These are phyloP conservation scores for Epicampocera succincta DNA, from an alignment of 2,888 invertebrate genomes.

Conservation along the genomic window DNA sequence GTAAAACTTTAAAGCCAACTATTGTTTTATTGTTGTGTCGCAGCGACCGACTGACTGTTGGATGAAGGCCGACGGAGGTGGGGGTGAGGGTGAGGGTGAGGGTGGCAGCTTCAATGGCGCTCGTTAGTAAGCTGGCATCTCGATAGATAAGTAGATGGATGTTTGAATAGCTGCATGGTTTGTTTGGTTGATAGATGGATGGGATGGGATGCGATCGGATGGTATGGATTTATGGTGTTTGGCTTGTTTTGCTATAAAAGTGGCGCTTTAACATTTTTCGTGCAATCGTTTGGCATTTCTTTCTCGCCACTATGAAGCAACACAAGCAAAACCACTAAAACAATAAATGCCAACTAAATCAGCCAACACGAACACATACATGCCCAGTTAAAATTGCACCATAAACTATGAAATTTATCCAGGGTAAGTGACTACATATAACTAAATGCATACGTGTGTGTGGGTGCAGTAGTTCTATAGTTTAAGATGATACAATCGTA, in stretches of 20 bases:
- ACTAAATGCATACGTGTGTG: background rate
- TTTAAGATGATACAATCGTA: constrained; percentile 59
- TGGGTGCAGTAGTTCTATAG: constrained; percentile 23
- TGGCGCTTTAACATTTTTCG: constrained; percentile 71
- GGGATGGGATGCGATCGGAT: no score
- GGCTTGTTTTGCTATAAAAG: constrained; percentile 57
- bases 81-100: constrained; percentile 45
- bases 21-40: constrained; percentile 7
- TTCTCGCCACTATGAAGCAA: constrained; percentile 60
- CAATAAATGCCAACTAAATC: constrained; percentile 55
- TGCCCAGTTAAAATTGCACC: constrained; percentile 25
- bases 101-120: constrained; percentile 53
- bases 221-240: constrained; percentile 28
- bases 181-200: constrained; percentile 40
- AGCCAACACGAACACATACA: constrained; percentile 48
- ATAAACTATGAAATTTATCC: constrained; percentile 53
- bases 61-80: background rate
- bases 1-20: constrained; percentile 51
- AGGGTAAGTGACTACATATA: constrained; percentile 12
- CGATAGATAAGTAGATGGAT: constrained; percentile 29
- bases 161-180: constrained; percentile 35
- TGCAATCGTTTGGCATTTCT: constrained; percentile 67
- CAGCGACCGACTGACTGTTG: no score
- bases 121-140: constrained; percentile 57
- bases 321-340: constrained; percentile 31